These are phyloP conservation scores for Polyergus mexicanus DNA, from an alignment of 1,140 invertebrate species.

Conservation along the genomic window DNA sequence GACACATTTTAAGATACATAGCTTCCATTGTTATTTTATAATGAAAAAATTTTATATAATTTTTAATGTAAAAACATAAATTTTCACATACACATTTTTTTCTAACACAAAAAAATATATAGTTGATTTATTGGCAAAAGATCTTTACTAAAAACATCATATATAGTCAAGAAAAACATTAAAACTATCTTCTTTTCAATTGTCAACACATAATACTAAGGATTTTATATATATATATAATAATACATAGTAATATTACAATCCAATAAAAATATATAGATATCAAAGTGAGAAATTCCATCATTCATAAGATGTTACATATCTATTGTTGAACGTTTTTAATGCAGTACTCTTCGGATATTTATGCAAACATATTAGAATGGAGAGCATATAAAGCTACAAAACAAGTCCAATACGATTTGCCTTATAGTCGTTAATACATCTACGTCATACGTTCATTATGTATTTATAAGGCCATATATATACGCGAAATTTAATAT, in stretches of 20 bases:
- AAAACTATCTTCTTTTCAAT: not conserved
- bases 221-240: not conserved
- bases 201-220: not conserved
- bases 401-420: conserved; percentile 83
- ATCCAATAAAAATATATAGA: not conserved
- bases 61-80: too few relatives aligned
- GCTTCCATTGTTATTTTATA: too few relatives aligned
- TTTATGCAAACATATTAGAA: conserved; percentile 80
- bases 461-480: conserved; percentile 82
- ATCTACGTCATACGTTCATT: conserved; percentile 72
- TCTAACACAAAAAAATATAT: too few relatives aligned
- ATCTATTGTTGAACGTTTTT: conserved; percentile 75
- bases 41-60: too few relatives aligned
- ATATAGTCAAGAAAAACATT: too few relatives aligned
- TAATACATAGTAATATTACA: not conserved
- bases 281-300: conserved; percentile 34
- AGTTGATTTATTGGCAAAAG: too few relatives aligned
- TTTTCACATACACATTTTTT: too few relatives aligned
- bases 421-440: conserved; percentile 72
- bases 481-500: conserved; percentile 75
- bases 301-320: conserved; percentile 67
- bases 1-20: too few relatives aligned
- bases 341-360: conserved; percentile 70
- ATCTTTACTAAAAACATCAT: too few relatives aligned
- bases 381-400: conserved; percentile 82